Conservation (phyloP, 2,797 vertebrate genomes). For the Poecilia wingei region DNA sequence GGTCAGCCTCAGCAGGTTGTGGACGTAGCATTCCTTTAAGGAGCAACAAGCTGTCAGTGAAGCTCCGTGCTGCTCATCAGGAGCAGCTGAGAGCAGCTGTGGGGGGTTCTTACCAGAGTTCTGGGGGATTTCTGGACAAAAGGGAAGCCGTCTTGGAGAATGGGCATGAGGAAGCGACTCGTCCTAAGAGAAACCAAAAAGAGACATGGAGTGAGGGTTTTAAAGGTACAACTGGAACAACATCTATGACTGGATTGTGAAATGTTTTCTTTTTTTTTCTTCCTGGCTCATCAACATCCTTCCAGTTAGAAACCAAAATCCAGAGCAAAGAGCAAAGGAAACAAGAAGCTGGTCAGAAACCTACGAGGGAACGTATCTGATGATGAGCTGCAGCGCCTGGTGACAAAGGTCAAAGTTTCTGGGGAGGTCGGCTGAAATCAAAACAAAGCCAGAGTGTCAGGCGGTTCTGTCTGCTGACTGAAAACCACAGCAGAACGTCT, state of each 20-base stretch:
- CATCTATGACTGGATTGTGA: neutral
- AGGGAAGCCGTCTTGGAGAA: constrained; percentile 92
- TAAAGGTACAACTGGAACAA: neutral
- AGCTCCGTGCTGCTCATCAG: neutral
- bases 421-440: constrained; percentile 81
- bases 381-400: constrained; percentile 89
- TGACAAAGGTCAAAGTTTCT: constrained; percentile 90
- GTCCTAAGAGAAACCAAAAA: constrained; percentile 77
- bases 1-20: constrained; percentile 89
- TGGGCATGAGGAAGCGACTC: constrained; percentile 90
- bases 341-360: constrained; percentile 58
- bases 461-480: neutral
- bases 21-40: constrained; percentile 92
- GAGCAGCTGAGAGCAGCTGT: rapidly evolving
- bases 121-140: constrained; percentile 92
- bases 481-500: neutral
- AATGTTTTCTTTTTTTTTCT: neutral
- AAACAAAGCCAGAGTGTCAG: neutral
- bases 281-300: neutral
- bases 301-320: neutral
- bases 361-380: constrained; percentile 95
- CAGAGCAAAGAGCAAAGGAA: neutral
- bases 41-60: neutral
- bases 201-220: neutral
- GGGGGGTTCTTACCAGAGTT: constrained; percentile 85